Evolutionary conservation across 2,888 invertebrate species (phyloP).

Genomic region (Cremastinae sp.): DNA sequence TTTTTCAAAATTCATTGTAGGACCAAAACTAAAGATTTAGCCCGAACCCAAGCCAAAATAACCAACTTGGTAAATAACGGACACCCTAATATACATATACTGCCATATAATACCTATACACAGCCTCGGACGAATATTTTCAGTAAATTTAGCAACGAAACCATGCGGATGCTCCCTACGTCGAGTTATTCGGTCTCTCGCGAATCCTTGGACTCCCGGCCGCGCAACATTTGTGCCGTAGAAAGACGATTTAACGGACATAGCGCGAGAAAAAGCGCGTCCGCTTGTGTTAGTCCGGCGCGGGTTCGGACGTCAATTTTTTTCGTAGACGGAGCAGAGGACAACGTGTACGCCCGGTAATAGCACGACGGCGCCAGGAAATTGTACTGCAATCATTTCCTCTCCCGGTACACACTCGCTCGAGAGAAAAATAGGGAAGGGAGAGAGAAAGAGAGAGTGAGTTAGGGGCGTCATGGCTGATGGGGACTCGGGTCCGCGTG

Average conservation of each 20-base stretch:
- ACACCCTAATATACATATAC: too few species aligned
- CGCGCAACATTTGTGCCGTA: slow-evolving; percentile 1
- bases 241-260: slow-evolving; percentile 13
- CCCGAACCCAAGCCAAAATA: too few species aligned
- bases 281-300: slow-evolving; percentile 23
- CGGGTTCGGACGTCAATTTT: slow-evolving; percentile 59
- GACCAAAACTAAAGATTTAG: too few species aligned
- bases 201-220: slow-evolving; percentile 15
- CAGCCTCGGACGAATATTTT: too few species aligned
- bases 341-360: slow-evolving; percentile 54
- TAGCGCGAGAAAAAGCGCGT: slow-evolving; percentile 32
- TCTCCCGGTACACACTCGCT: slow-evolving; percentile 47
- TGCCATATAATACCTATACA: too few species aligned
- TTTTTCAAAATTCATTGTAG: too few species aligned
- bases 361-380: slow-evolving; percentile 62
- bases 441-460: slow-evolving; percentile 14
- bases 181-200: background rate
- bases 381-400: slow-evolving; percentile 66
- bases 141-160: too few species aligned
- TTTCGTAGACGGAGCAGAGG: slow-evolving; percentile 55
- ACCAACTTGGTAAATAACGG: too few species aligned
- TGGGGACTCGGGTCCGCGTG: slow-evolving; percentile 9
- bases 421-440: slow-evolving; percentile 40
- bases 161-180: too few species aligned
- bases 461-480: slow-evolving; percentile 32